Conservation (phyloP, 2,797 vertebrate genomes). For the Sarcoramphus papa region DNA sequence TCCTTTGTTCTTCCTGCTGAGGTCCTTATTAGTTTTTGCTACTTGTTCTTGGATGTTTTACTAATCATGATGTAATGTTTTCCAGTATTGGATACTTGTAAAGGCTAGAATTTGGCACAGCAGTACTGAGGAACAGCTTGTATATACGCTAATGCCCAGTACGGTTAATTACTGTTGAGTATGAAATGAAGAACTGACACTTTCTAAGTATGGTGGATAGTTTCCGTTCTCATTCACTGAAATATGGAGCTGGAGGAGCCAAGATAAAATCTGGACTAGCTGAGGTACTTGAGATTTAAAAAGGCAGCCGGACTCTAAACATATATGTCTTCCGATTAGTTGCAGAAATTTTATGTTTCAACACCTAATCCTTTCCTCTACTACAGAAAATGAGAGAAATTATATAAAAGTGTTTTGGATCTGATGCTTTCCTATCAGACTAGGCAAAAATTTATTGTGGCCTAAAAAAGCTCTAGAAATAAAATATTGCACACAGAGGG, state of each 20-base stretch:
- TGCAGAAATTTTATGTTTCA: slow-evolving; percentile 23
- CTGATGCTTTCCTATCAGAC: background rate
- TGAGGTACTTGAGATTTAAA: slow-evolving; percentile 5
- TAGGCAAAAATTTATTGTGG: background rate
- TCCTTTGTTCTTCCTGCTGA: background rate
- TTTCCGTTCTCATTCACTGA: background rate
- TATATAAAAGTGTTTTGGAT: background rate
- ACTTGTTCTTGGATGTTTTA: slow-evolving; percentile 21
- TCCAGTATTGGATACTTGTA: background rate
- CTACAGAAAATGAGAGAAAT: background rate
- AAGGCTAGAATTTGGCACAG: slow-evolving; percentile 19
- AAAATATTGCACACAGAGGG: background rate
- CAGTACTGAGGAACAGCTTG: slow-evolving; percentile 11
- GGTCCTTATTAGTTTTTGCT: background rate
- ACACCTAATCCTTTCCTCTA: background rate
- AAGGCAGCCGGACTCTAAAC: background rate
- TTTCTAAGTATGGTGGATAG: background rate
- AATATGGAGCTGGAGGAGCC: background rate
- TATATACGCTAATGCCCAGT: background rate
- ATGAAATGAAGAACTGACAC: background rate
- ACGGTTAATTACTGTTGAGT: background rate
- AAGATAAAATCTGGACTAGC: background rate
- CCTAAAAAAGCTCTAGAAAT: slow-evolving; percentile 6
- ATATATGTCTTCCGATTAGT: background rate
- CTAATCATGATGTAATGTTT: slow-evolving; percentile 1